phyloP scores from a whole-genome alignment of 2,113 vertebrate genomes.

The Oncorhynchus gorbuscha region DNA sequence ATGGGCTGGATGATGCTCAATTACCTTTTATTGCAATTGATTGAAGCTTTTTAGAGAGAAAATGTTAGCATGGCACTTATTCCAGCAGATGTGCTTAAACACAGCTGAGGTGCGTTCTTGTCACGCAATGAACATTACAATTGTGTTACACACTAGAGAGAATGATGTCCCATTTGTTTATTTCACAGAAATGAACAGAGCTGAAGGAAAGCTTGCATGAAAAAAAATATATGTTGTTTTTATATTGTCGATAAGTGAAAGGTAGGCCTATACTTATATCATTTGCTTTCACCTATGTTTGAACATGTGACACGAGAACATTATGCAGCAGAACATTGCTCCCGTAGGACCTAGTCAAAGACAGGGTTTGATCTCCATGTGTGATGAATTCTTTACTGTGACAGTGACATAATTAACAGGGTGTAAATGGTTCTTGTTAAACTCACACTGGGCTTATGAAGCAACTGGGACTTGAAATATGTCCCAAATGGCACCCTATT shows the following conservation, averaged over 20 bases:
- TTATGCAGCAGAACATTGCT: background rate
- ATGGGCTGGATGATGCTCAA: background rate
- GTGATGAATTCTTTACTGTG: background rate
- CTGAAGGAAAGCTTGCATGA: no score
- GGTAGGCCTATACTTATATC: no score
- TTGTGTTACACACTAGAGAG: no score
- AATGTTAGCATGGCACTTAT: background rate
- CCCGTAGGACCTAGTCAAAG: background rate
- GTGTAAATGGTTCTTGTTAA: constrained; percentile 22
- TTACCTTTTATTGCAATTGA: background rate
- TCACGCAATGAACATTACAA: background rate
- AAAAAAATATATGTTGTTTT: no score
- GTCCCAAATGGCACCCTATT: no score
- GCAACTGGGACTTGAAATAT: background rate
- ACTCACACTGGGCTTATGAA: constrained; percentile 3
- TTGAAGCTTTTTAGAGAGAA: background rate
- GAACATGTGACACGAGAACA: background rate
- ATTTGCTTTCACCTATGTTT: no score
- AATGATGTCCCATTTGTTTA: no score
- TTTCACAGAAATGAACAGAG: no score
- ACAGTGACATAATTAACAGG: constrained; percentile 14
- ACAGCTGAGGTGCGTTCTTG: constrained; percentile 14
- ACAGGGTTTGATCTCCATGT: background rate
- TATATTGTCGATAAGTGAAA: no score
- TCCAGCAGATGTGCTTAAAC: constrained; percentile 17